These are phyloP conservation scores for Rynchops niger DNA, from an alignment of 2,113 vertebrate genomes.

Conservation along the genomic window DNA sequence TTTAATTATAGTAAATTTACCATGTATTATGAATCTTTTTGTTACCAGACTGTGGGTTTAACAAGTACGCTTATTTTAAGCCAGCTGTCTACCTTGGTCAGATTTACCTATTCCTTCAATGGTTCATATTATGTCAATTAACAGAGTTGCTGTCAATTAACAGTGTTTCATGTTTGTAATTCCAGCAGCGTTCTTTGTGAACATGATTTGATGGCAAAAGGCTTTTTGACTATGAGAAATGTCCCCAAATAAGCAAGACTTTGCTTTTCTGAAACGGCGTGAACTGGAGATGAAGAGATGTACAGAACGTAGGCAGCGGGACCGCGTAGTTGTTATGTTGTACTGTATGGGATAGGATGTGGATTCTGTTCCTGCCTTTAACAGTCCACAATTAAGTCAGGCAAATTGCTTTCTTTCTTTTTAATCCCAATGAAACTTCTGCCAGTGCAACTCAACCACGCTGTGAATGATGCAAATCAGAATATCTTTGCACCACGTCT, in stretches of 20 bases:
- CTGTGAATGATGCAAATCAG: background rate
- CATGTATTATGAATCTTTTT: background rate
- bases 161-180: background rate
- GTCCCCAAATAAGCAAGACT: background rate
- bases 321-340: background rate
- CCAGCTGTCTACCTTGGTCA: background rate
- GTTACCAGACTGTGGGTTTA: background rate
- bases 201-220: background rate
- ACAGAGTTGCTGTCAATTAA: background rate
- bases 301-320: background rate
- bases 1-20: background rate
- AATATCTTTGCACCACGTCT: background rate
- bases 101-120: background rate
- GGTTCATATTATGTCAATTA: fast-evolving
- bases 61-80: background rate
- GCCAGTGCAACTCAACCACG: background rate
- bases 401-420: background rate
- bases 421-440: background rate
- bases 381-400: no score
- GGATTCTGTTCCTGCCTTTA: background rate
- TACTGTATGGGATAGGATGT: no score
- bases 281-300: background rate
- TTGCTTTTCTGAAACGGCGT: background rate
- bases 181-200: background rate
- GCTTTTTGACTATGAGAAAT: background rate